Percentiles rank a stretch among this genome's conserved stretches.
These are phyloP conservation scores for Neuroterus valhalla DNA, from an alignment of 1,140 invertebrate genomes.

Conservation along the genomic window DNA sequence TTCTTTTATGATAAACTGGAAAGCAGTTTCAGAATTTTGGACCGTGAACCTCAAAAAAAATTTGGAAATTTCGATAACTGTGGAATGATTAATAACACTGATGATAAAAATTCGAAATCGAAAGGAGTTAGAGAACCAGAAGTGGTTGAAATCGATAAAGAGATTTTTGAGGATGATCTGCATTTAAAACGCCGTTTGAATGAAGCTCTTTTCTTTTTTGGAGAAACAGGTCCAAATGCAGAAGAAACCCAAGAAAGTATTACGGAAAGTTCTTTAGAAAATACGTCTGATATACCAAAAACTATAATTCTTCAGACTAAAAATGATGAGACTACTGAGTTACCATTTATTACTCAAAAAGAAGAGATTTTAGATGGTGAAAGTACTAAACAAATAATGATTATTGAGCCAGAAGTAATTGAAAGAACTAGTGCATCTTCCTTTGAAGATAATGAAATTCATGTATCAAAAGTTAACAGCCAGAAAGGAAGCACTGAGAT, in stretches of 20 bases:
- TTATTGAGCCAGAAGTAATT: constrained; percentile 6
- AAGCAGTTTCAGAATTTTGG: neutral
- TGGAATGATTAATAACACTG: neutral
- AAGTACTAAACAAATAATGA: neutral
- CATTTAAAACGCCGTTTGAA: neutral
- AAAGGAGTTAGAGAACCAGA: neutral
- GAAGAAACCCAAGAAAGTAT: neutral
- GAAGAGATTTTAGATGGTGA: neutral
- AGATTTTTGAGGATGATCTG: neutral
- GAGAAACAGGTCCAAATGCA: neutral
- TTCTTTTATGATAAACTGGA: constrained; percentile 8
- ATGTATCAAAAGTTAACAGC: neutral
- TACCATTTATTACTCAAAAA: neutral
- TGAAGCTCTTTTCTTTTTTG: neutral
- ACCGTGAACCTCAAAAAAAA: neutral
- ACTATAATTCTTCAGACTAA: neutral
- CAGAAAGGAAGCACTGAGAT: neutral
- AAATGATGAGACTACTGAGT: neutral
- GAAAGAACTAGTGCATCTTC: neutral
- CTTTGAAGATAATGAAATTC: neutral
- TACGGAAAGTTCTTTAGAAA: neutral
- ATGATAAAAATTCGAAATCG: neutral
- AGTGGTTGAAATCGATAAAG: neutral
- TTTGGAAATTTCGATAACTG: neutral
- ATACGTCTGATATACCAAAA: neutral